A percentile compares a stretch with the other conserved stretches of the same genome.
Conservation (phyloP, 1,140 invertebrate species). For the Heliothis subflexa region DNA sequence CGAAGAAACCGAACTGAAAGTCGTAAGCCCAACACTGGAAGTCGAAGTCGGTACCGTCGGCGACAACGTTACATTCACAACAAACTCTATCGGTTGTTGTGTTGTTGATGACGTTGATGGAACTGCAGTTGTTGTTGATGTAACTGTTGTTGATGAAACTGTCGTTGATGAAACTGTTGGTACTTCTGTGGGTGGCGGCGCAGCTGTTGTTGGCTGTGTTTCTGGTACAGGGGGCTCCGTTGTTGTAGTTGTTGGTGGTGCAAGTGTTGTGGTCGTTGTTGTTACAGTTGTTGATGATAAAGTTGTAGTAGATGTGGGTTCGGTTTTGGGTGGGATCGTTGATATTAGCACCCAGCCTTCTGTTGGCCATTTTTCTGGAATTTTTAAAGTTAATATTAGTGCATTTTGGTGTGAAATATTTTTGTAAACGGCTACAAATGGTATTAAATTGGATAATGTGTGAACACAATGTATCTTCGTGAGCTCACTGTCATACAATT, state of each 20-base stretch:
- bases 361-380: slow-evolving; percentile 87
- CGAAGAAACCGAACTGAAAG: slow-evolving; percentile 49
- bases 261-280: slow-evolving; percentile 51
- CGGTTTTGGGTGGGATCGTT: slow-evolving; percentile 75
- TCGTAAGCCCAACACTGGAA: slow-evolving; percentile 59
- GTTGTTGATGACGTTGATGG: slow-evolving; percentile 48
- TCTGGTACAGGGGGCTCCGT: slow-evolving; percentile 4
- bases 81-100: slow-evolving; percentile 66
- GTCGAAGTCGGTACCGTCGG: slow-evolving; percentile 69
- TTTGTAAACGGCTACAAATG: not conserved
- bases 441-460: not conserved
- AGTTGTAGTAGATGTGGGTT: slow-evolving; percentile 65
- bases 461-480: not conserved
- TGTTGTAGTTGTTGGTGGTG: slow-evolving; percentile 38
- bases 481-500: not conserved
- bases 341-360: slow-evolving; percentile 89
- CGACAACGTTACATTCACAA: slow-evolving; percentile 70
- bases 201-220: slow-evolving; percentile 41
- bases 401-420: not conserved
- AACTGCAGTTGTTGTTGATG: slow-evolving; percentile 58
- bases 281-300: slow-evolving; percentile 59
- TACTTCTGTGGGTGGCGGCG: slow-evolving; percentile 44
- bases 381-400: not conserved
- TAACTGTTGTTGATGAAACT: slow-evolving; percentile 41
- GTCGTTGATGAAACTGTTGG: slow-evolving; percentile 43